Evolutionary conservation across 1,140 invertebrate species (phyloP), one percentile per base, ranked within the genome.

Genomic region (Ostrea denselamellosa): DNA sequence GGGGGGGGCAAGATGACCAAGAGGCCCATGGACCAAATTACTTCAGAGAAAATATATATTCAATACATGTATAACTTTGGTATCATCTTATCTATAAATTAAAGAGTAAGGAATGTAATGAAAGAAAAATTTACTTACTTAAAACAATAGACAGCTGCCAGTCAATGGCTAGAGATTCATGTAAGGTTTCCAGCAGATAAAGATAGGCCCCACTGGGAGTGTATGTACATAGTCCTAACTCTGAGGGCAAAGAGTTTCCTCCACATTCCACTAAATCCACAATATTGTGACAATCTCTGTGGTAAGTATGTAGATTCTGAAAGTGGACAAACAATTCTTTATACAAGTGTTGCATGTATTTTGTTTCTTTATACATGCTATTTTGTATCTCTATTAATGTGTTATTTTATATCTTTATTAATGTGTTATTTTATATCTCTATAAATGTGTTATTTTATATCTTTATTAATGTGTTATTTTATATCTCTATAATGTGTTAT

Each of bases 81-180:
- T 14, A 17, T 62, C 10, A 62, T 62, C n/a, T 62, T n/a, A n/a
- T 7, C 10, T 62, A 62, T 62, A 19, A n/a, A 62, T 17, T 12
- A 19, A 14, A 62, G 0, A 19, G 58, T 19, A 62, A 7, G 58
- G 14, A 5, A 17, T 19, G 19, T n/a, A 19, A 2, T 62, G 56
- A 62, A 19, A 19, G n/a, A 62, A n/a, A 62, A n/a, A 0, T n/a
- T 25, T 77, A 77, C 68, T 77, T 77, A 77, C 68, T 77, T 10
- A 77, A 25, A 28, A 77, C 25, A 28, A 77, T 77, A 28, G 68
- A 77, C 14, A 77, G 14, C 68, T 77, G 68, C 68, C 68, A 77
- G 68, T 77, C 28, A 28, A 77, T 77, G 22, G 22, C 25, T 77
- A 77, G 68, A 34, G 68, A 77, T 77, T 77, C 68, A 34, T 77